Evolutionary conservation across 2,888 invertebrate species (phyloP).

Genomic region (Euproctis similis): DNA sequence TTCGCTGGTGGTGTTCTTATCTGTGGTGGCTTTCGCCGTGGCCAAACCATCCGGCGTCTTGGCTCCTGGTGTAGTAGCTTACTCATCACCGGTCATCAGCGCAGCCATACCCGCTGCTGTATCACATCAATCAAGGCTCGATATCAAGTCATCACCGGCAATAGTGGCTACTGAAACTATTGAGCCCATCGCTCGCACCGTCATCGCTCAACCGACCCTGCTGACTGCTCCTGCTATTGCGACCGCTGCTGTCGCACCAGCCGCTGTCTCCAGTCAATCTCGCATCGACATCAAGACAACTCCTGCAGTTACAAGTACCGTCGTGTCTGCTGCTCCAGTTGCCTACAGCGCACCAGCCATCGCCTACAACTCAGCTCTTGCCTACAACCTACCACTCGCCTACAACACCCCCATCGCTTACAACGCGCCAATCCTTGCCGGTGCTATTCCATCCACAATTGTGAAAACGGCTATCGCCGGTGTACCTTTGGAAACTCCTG

Average conservation of each 20-base stretch:
- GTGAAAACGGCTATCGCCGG: slow-evolving; percentile 38
- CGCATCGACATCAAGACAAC: slow-evolving; percentile 52
- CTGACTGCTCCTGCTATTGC: slow-evolving; percentile 24
- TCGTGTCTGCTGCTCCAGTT: slow-evolving; percentile 28
- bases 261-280: slow-evolving; percentile 52
- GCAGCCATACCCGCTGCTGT: slow-evolving; percentile 34
- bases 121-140: slow-evolving; percentile 37
- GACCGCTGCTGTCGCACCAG: slow-evolving; percentile 24
- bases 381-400: slow-evolving; percentile 10
- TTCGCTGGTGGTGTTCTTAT: slow-evolving; percentile 79
- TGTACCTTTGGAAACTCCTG: slow-evolving; percentile 54
- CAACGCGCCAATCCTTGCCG: slow-evolving; percentile 33
- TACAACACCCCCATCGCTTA: slow-evolving; percentile 23
- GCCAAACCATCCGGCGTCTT: slow-evolving; percentile 23
- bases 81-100: slow-evolving; percentile 23
- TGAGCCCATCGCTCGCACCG: slow-evolving; percentile 9
- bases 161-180: slow-evolving; percentile 29
- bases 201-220: slow-evolving; percentile 23
- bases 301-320: slow-evolving; percentile 49
- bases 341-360: slow-evolving; percentile 39
- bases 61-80: slow-evolving; percentile 6
- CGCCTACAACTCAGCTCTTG: slow-evolving; percentile 13
- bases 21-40: slow-evolving; percentile 63
- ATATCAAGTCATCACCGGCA: slow-evolving; percentile 47
- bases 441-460: slow-evolving; percentile 23